Conservation (phyloP, 2,888 invertebrate species). For the Zhuqinia jingwanae region DNA sequence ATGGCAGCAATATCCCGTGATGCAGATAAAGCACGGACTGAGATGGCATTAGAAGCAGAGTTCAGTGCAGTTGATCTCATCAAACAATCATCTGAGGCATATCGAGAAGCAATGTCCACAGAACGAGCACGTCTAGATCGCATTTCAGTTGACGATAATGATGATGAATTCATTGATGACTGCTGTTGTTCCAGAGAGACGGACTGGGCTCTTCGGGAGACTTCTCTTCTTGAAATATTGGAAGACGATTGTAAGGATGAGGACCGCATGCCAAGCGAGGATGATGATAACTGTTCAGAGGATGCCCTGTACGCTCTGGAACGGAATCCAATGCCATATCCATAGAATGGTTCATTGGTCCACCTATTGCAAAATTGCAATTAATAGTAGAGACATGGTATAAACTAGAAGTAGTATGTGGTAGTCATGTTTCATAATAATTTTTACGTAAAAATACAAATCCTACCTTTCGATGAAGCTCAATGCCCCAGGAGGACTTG, state of each 20-base stretch:
- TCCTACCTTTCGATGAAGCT: slow-evolving; percentile 67
- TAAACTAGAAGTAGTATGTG: too few species aligned
- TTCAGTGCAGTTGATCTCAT: slow-evolving; percentile 62
- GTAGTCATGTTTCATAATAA: too few species aligned
- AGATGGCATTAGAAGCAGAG: background rate
- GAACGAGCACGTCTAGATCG: slow-evolving; percentile 51
- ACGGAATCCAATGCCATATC: slow-evolving; percentile 65
- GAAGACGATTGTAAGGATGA: slow-evolving; percentile 17
- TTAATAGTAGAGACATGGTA: too few species aligned
- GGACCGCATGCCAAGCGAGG: background rate
- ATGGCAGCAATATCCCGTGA: slow-evolving; percentile 49
- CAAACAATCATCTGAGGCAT: slow-evolving; percentile 69
- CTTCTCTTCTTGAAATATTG: background rate
- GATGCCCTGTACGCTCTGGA: slow-evolving; percentile 42
- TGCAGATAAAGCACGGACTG: slow-evolving; percentile 22
- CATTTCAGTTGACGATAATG: background rate
- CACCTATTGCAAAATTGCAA: too few species aligned
- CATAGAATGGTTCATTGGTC: slow-evolving; percentile 68
- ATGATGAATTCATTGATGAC: too few species aligned
- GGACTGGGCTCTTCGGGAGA: background rate
- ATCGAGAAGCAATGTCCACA: slow-evolving; percentile 49
- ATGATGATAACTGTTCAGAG: slow-evolving; percentile 37
- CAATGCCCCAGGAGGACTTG: slow-evolving; percentile 56
- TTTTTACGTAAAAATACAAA: background rate
- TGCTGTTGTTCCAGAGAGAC: background rate